phyloP scores from a whole-genome alignment of 2,113 vertebrate species.

The Cyprinus carpio region DNA sequence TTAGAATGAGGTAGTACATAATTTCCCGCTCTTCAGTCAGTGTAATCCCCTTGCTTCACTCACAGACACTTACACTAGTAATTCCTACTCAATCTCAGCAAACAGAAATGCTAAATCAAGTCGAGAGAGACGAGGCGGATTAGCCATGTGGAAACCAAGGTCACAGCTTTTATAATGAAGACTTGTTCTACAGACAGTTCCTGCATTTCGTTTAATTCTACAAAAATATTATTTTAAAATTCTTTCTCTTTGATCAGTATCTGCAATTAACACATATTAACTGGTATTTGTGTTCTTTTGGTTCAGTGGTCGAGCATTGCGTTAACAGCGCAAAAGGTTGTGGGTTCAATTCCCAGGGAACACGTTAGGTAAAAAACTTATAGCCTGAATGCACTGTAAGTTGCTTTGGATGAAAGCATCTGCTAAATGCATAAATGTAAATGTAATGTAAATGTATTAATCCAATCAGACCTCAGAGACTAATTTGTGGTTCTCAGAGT shows the following conservation, averaged over 20 bases:
- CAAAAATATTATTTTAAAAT: neutral
- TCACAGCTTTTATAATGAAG: constrained; percentile 59
- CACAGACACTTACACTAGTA: neutral
- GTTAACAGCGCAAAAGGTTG: too few relatives aligned
- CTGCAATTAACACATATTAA: neutral
- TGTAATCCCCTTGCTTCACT: neutral
- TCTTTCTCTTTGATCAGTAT: neutral
- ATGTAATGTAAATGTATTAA: too few relatives aligned
- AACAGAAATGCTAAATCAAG: constrained; percentile 60
- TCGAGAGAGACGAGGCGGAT: constrained; percentile 68
- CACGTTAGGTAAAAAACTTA: too few relatives aligned
- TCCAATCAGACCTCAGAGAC: neutral
- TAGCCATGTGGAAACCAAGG: constrained; percentile 59
- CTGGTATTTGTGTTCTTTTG: too few relatives aligned
- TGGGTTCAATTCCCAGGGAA: too few relatives aligned
- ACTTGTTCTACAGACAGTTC: neutral
- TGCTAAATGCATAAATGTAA: too few relatives aligned
- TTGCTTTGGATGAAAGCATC: too few relatives aligned
- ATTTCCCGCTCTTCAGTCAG: neutral
- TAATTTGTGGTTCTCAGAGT: neutral
- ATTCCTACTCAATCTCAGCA: neutral
- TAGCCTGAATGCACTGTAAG: too few relatives aligned
- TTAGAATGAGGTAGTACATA: constrained; percentile 22
- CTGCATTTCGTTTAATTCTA: neutral
- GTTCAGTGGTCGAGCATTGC: too few relatives aligned